Percentiles rank a stretch among this genome's conserved stretches.
phyloP scores from a whole-genome alignment of 35 echinoderm and acorn worm genomes.

The Hemicentrotus pulcherrimus region DNA sequence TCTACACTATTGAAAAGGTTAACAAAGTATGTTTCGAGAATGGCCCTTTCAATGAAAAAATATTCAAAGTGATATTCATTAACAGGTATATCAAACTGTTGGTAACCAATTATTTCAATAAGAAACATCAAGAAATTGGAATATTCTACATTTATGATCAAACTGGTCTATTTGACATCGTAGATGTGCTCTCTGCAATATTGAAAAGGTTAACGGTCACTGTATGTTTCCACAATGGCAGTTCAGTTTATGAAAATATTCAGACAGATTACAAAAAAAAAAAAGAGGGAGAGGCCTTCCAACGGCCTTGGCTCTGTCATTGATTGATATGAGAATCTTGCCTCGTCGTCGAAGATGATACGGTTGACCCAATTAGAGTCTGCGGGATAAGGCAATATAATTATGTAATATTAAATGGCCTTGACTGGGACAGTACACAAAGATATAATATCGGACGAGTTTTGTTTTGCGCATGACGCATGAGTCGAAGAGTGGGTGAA shows the following conservation, averaged over 20 bases:
- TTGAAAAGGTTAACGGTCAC: too few species aligned
- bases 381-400: not conserved
- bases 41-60: not conserved
- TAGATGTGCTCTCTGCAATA: too few species aligned
- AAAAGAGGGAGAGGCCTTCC: not conserved
- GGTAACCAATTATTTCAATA: too few species aligned
- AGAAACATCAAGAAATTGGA: too few species aligned
- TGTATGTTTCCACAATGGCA: too few species aligned
- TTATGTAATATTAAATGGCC: slow-evolving; percentile 5
- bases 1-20: too few species aligned
- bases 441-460: not conserved
- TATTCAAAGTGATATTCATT: too few species aligned
- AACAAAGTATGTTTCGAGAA: not conserved
- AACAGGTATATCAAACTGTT: too few species aligned
- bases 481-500: not conserved
- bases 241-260: too few species aligned
- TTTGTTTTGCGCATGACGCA: not conserved
- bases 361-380: not conserved
- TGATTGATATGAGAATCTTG: slow-evolving; percentile 18
- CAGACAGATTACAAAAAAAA: too few species aligned
- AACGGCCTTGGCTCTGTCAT: not conserved
- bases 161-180: too few species aligned
- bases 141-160: too few species aligned
- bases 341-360: not conserved
- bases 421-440: not conserved